phyloP scores from a whole-genome alignment of 1,140 invertebrate species.

The Drosophila ohnishii region DNA sequence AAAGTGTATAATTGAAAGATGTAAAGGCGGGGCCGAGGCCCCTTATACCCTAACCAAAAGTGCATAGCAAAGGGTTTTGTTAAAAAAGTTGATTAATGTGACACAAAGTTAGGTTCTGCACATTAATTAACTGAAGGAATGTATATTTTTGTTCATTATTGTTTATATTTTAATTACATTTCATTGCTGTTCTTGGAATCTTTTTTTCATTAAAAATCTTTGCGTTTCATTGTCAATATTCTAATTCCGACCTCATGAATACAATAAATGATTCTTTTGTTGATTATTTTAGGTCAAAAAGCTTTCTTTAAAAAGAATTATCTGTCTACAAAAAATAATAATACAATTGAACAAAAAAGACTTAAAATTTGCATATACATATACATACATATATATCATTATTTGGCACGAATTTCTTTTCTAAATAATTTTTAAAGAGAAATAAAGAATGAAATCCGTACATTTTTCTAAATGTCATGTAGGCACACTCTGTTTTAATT shows the following conservation, averaged over 20 bases:
- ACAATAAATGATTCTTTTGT: neutral
- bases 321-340: neutral
- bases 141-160: neutral
- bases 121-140: neutral
- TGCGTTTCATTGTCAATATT: neutral
- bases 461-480: neutral
- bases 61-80: neutral
- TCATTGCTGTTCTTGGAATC: neutral
- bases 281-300: neutral
- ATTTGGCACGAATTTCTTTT: neutral
- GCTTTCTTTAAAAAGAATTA: neutral
- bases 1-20: constrained; percentile 5
- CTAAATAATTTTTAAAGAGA: neutral
- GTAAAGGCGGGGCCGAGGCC: neutral
- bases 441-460: neutral
- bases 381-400: neutral
- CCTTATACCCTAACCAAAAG: constrained; percentile 15
- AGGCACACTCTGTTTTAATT: neutral
- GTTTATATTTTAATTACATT: neutral
- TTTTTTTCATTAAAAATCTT: neutral
- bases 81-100: neutral
- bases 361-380: neutral
- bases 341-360: neutral
- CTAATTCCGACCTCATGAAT: no score
- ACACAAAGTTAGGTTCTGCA: neutral